phyloP scores from a whole-genome alignment of 2,888 invertebrate species.

The Rhingia rostrata region DNA sequence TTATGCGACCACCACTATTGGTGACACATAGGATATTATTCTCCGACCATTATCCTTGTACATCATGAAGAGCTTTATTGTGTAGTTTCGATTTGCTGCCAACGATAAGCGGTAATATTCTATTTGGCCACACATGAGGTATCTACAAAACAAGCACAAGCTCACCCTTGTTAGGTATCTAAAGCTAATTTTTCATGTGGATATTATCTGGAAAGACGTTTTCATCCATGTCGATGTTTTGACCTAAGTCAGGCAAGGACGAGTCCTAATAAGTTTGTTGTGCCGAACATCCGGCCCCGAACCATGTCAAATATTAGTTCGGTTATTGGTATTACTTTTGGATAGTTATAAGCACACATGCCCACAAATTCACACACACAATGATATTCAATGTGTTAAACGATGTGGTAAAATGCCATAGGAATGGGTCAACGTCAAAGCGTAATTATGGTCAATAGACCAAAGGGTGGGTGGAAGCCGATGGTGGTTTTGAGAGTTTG shows the following conservation, averaged over 20 bases:
- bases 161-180: background rate
- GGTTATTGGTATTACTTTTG: constrained; percentile 21
- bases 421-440: background rate
- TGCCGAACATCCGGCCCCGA: background rate
- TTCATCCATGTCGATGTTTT: background rate
- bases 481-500: background rate
- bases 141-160: background rate
- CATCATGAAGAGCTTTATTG: background rate
- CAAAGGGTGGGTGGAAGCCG: background rate
- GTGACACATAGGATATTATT: too few species aligned
- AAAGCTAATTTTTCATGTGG: constrained; percentile 4
- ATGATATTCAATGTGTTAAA: background rate
- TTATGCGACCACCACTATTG: constrained; percentile 6
- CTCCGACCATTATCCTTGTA: too few species aligned
- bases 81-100: background rate
- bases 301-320: constrained; percentile 9
- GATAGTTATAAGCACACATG: background rate
- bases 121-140: background rate
- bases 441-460: background rate
- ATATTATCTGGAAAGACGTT: background rate
- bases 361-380: background rate
- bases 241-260: background rate
- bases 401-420: background rate
- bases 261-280: background rate
- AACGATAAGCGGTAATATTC: constrained; percentile 8